phyloP scores from a whole-genome alignment of 92 coral and sea anemone species.

The Pocillopora grandis region DNA sequence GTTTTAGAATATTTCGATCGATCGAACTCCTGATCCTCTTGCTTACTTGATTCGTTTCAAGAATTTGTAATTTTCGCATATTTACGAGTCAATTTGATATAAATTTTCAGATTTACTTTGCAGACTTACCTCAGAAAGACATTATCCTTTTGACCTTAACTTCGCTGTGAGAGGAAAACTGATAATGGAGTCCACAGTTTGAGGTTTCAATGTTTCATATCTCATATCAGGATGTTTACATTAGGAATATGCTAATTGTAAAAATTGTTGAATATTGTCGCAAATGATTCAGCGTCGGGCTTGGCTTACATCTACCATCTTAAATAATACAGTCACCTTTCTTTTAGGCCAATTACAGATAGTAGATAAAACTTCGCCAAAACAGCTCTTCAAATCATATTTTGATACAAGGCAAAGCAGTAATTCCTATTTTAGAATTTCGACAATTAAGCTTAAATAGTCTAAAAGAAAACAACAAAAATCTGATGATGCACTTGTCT shows the following conservation, averaged over 20 bases:
- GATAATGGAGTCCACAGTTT: constrained; percentile 9
- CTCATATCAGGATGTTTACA: constrained; percentile 43
- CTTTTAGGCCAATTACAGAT: not conserved
- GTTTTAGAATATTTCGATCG: too few relatives aligned
- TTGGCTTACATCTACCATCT: not conserved
- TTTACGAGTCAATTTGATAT: not conserved
- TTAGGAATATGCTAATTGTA: constrained; percentile 35
- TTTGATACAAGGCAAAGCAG: not conserved
- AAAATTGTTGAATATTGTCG: constrained; percentile 24
- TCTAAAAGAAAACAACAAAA: not conserved
- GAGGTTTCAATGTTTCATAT: constrained; percentile 26
- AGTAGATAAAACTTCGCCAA: not conserved
- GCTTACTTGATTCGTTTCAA: not conserved
- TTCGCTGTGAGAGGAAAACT: not conserved
- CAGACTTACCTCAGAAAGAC: not conserved
- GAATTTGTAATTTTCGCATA: not conserved
- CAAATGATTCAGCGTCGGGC: constrained; percentile 3
- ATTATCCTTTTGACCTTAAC: not conserved
- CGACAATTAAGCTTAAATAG: not conserved
- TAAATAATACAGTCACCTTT: constrained; percentile 18
- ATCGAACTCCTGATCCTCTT: too few relatives aligned
- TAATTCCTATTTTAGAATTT: not conserved
- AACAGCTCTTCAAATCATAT: not conserved
- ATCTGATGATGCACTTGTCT: not conserved
- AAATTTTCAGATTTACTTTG: not conserved